phyloP scores from a whole-genome alignment of 2,888 invertebrate genomes.

The Drosophila mulleri region DNA sequence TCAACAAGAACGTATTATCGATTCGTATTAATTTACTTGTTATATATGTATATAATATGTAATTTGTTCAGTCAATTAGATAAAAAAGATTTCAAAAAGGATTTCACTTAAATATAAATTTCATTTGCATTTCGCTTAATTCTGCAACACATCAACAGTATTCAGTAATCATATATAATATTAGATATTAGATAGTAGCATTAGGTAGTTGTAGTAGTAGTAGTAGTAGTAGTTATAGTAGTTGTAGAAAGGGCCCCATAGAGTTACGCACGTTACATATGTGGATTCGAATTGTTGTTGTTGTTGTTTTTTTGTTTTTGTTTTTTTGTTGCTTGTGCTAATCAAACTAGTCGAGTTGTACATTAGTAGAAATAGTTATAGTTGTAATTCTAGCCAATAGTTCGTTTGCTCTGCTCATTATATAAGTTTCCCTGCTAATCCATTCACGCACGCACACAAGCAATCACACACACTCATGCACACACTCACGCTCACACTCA shows the following conservation, averaged over 20 bases:
- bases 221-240: not conserved
- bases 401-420: constrained; percentile 35
- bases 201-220: constrained; percentile 25
- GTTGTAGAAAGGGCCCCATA: constrained; percentile 63
- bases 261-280: constrained; percentile 71
- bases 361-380: constrained; percentile 40
- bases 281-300: constrained; percentile 73
- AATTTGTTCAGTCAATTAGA: constrained; percentile 79
- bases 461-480: constrained; percentile 3
- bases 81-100: constrained; percentile 79
- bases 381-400: constrained; percentile 44
- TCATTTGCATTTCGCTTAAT: constrained; percentile 39
- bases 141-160: constrained; percentile 52
- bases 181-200: constrained; percentile 20
- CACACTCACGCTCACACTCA: not conserved
- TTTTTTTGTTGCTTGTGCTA: constrained; percentile 28
- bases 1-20: constrained; percentile 72
- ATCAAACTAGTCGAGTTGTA: constrained; percentile 42
- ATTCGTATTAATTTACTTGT: constrained; percentile 70
- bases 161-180: constrained; percentile 36
- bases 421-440: constrained; percentile 14
- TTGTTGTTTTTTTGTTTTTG: constrained; percentile 18
- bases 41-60: constrained; percentile 62
- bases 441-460: constrained; percentile 1
- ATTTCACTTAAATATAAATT: constrained; percentile 71